These are phyloP conservation scores for Colletes latitarsis DNA, from an alignment of 1,140 invertebrate species.

Conservation along the genomic window DNA sequence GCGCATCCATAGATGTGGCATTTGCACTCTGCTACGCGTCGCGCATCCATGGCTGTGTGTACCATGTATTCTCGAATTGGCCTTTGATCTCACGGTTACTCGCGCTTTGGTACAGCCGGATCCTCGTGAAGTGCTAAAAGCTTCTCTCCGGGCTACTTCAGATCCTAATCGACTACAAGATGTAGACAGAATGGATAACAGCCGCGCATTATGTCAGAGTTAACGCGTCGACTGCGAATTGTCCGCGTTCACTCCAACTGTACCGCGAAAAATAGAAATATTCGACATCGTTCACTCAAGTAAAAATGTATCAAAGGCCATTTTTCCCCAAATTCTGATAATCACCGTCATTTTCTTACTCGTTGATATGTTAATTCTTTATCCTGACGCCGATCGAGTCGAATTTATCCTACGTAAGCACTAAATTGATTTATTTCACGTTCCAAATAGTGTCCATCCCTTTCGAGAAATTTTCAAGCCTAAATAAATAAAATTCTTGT, in stretches of 20 bases:
- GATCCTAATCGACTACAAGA: not conserved
- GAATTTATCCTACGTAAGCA: too few species aligned
- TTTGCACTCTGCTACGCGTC: constrained; percentile 53
- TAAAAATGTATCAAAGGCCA: too few species aligned
- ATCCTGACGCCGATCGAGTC: too few species aligned
- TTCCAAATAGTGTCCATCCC: too few species aligned
- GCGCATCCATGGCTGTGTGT: not conserved
- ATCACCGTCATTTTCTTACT: too few species aligned
- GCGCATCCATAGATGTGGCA: constrained; percentile 59
- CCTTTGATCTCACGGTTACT: constrained; percentile 37
- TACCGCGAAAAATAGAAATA: too few species aligned
- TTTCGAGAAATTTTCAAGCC: too few species aligned
- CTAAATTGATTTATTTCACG: too few species aligned
- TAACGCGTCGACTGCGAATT: not conserved
- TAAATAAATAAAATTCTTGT: too few species aligned
- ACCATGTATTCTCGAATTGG: constrained; percentile 27
- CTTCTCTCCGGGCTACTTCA: not conserved
- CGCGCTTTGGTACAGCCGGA: not conserved
- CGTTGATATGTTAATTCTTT: too few species aligned
- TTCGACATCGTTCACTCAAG: not conserved
- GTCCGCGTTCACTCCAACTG: too few species aligned
- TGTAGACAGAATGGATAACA: not conserved
- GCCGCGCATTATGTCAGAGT: not conserved
- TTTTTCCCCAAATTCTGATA: too few species aligned
- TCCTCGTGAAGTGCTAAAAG: constrained; percentile 11